These are phyloP conservation scores for Rhipidura dahli DNA, from an alignment of 2,113 vertebrate species.

Conservation along the genomic window DNA sequence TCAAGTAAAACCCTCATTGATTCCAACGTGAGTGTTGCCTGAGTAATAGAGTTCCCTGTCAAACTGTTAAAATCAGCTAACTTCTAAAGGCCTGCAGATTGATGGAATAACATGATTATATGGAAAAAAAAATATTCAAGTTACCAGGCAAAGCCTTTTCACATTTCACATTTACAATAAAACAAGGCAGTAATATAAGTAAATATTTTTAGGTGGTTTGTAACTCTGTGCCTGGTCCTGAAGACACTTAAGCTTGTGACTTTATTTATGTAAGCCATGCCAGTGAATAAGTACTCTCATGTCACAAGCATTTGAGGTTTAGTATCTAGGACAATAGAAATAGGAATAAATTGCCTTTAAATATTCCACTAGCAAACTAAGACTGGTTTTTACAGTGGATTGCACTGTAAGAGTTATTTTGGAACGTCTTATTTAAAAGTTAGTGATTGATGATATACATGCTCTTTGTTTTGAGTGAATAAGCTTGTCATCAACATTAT, in stretches of 20 bases:
- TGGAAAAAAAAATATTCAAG: not conserved
- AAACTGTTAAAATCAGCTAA: conserved; percentile 35
- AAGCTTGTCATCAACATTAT: not conserved
- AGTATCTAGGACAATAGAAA: not conserved
- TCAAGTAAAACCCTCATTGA: conserved; percentile 40
- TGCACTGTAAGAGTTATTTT: not conserved
- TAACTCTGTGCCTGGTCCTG: not conserved
- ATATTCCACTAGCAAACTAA: not conserved
- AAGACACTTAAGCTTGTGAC: not conserved
- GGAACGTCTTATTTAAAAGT: not conserved
- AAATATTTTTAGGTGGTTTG: conserved; percentile 17
- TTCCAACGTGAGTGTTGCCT: conserved; percentile 28
- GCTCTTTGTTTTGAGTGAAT: not conserved
- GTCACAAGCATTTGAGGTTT: conserved; percentile 3
- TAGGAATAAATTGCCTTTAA: not conserved
- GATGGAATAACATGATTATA: not conserved
- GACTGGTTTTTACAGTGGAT: not conserved
- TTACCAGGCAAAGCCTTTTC: conserved; percentile 1
- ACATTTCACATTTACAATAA: conserved; percentile 36
- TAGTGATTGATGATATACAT: not conserved
- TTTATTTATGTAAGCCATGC: not conserved
- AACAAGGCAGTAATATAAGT: not conserved
- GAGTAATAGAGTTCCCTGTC: conserved; percentile 44
- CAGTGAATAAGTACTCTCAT: not conserved
- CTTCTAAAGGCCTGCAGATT: conserved; percentile 14